These are phyloP conservation scores for Drosophila neutralis DNA, from an alignment of 2,888 invertebrate genomes.

Conservation along the genomic window DNA sequence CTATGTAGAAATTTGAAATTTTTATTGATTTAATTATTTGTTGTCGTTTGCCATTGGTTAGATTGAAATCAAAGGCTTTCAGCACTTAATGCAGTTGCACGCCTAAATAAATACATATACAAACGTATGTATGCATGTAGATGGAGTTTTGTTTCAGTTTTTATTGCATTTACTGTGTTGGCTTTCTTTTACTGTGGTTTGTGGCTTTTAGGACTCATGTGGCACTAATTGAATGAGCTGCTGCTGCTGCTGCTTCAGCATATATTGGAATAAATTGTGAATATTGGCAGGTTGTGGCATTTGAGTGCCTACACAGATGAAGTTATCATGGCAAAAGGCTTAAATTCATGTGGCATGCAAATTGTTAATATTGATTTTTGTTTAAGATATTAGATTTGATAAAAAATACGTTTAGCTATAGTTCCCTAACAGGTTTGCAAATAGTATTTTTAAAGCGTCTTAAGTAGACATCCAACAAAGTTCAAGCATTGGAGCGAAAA, in stretches of 20 bases:
- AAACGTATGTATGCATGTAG: neutral
- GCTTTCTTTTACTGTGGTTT: conserved; percentile 24
- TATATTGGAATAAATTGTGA: conserved; percentile 16
- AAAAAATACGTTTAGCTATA: neutral
- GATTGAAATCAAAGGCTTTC: conserved; percentile 40
- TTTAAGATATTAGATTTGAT: neutral
- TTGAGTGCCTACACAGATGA: conserved; percentile 10
- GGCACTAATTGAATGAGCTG: conserved; percentile 28
- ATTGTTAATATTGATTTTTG: conserved; percentile 1
- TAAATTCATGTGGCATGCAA: neutral
- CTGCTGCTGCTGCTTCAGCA: conserved; percentile 1
- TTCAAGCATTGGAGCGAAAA: neutral
- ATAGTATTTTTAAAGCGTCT: neutral
- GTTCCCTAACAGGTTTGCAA: neutral
- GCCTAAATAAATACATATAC: neutral
- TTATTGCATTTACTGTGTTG: conserved; percentile 32
- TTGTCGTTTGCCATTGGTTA: conserved; percentile 43
- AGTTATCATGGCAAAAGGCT: conserved; percentile 1
- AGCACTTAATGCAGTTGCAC: conserved; percentile 32
- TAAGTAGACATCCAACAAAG: neutral
- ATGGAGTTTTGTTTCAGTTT: conserved; percentile 19
- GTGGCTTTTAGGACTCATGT: conserved; percentile 22
- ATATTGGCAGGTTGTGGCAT: conserved; percentile 7
- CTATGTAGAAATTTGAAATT: conserved; percentile 69
- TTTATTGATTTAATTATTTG: conserved; percentile 77